Conservation (phyloP, 2,888 invertebrate genomes). For the Alloscopus bannaensis region DNA sequence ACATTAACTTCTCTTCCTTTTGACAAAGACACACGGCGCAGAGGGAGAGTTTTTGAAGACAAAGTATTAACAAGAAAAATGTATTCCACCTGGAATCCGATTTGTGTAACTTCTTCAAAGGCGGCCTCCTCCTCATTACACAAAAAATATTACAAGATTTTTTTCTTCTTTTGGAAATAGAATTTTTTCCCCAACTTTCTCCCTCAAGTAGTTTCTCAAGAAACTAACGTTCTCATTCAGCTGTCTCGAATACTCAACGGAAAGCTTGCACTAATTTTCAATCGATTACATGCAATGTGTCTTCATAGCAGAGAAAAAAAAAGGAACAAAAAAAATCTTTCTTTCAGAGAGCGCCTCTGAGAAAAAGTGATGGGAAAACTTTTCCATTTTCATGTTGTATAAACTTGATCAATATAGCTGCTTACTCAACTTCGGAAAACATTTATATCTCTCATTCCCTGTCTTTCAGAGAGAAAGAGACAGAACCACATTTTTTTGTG, state of each 20-base stretch:
- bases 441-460: too few species aligned
- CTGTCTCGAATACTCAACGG: not conserved
- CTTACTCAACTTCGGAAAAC: too few species aligned
- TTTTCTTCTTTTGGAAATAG: not conserved
- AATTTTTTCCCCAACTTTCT: not conserved
- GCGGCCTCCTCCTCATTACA: conserved; percentile 23
- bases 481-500: not conserved
- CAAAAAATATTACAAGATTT: not conserved
- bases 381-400: conserved; percentile 13
- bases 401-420: conserved; percentile 25
- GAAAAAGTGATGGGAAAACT: conserved; percentile 18
- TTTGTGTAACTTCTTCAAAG: conserved; percentile 37
- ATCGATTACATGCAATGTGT: conserved; percentile 23
- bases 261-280: conserved; percentile 8
- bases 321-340: not conserved
- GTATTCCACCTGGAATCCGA: conserved; percentile 37
- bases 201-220: not conserved
- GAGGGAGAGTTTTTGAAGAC: too few species aligned
- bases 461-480: not conserved
- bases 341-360: too few species aligned
- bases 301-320: not conserved
- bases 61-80: too few species aligned
- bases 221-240: not conserved
- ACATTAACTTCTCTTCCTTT: too few species aligned
- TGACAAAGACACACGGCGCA: too few species aligned